A percentile compares a stretch with the other conserved stretches of the same genome.
Evolutionary conservation across 2,797 vertebrate species (phyloP).

Genomic region (Pantherophis vulpinus): DNA sequence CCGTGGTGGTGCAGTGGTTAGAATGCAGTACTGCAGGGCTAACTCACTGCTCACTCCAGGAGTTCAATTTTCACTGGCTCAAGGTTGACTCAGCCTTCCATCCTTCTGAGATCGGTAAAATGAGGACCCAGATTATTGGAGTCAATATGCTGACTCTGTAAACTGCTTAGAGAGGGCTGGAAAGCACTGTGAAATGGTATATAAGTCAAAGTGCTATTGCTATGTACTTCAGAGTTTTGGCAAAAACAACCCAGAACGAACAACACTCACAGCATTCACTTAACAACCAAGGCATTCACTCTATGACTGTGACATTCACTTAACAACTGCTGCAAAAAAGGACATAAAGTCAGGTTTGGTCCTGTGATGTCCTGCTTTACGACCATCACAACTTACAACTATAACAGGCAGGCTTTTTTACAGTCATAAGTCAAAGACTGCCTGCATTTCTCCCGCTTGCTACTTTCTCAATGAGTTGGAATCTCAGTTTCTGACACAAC

Average conservation of each 20-base stretch:
- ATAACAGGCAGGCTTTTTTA: neutral
- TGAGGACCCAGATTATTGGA: too few species aligned
- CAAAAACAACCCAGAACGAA: neutral
- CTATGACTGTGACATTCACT: neutral
- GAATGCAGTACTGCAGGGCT: too few species aligned
- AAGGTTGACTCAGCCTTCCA: too few species aligned
- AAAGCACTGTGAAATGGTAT: too few species aligned
- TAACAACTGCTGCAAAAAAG: neutral
- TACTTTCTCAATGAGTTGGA: neutral
- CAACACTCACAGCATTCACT: neutral
- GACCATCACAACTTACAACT: neutral
- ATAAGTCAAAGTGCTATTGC: too few species aligned
- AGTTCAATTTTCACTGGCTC: too few species aligned
- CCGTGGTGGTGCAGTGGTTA: too few species aligned
- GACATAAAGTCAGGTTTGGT: neutral
- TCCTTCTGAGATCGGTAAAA: too few species aligned
- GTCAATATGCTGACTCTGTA: too few species aligned
- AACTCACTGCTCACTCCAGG: too few species aligned
- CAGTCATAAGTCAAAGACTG: neutral
- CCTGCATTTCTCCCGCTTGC: neutral
- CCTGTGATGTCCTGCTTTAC: neutral
- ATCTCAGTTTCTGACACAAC: neutral
- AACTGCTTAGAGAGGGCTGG: too few species aligned
- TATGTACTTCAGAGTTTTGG: neutral
- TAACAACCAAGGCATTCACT: neutral